Percentiles rank a stretch among this genome's conserved stretches.
Evolutionary conservation across 2,888 invertebrate species (phyloP).

Genomic region (Dioctria rufipes): DNA sequence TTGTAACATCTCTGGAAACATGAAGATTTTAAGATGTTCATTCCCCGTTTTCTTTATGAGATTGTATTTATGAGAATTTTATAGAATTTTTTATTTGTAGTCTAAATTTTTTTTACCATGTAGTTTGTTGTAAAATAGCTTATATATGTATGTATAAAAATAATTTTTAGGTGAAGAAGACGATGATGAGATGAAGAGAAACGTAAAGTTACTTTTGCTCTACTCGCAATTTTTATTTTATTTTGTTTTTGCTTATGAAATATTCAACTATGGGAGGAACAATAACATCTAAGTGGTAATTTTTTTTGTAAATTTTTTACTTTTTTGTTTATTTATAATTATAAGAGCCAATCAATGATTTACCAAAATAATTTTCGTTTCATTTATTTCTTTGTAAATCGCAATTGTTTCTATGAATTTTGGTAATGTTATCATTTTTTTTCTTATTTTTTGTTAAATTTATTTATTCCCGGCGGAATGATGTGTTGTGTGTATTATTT

Average conservation of each 20-base stretch:
- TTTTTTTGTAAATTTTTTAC: not conserved
- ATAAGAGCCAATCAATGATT: not conserved
- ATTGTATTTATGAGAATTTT: constrained; percentile 28
- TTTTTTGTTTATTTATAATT: not conserved
- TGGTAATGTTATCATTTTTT: not conserved
- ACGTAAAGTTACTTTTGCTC: constrained; percentile 33
- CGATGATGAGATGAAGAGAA: not conserved
- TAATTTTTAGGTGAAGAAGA: not conserved
- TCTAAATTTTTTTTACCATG: not conserved
- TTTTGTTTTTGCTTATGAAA: not conserved
- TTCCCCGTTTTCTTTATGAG: constrained; percentile 1
- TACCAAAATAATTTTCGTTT: constrained; percentile 9
- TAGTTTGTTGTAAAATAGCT: not conserved
- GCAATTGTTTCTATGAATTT: not conserved
- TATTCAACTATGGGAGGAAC: not conserved
- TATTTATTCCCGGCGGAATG: not conserved
- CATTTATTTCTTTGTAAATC: no score
- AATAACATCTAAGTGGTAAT: not conserved
- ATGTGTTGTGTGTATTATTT: no score
- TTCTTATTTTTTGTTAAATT: not conserved
- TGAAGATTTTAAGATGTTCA: constrained; percentile 67
- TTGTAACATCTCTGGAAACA: constrained; percentile 71
- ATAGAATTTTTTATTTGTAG: constrained; percentile 7
- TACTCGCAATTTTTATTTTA: constrained; percentile 42
- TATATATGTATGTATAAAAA: no score